Base-by-base conservation (phyloP, 2,888 invertebrate genomes). In the Chymomyza fuscimana region DNA sequence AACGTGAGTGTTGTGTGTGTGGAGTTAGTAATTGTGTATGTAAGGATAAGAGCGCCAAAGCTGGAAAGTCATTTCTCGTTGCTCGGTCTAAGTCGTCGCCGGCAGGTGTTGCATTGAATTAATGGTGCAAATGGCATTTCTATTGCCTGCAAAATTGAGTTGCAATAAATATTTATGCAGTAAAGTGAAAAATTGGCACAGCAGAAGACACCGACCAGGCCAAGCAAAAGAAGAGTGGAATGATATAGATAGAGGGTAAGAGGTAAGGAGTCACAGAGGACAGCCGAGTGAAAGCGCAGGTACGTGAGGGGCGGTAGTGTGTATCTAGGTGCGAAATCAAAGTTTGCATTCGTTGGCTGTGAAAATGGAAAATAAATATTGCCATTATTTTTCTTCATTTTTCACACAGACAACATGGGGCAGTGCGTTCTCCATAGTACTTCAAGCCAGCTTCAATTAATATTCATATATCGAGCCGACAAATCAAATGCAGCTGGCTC, bases 81-180 rank as follows among this genome's bases (percentile, higher is more conserved):
- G 16, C 52, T 19, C 16, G 73, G 70, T 74, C 76, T 81, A 85
- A 84, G 84, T 87, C 86, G 86, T 85, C 87, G 77, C 76, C 76
- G 84, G 86, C 84, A 85, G 84, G 84, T 85, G 84, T 85, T 85
- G 84, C 84, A 85, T 78, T 87, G 84, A 87, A 85, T 87, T 85
- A 87, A 85, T 85, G 87, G 84, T 85, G 87, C 87, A 85, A 85
- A 85, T 85, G 84, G 87, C 86, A 85, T 85, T 85, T 85, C 84
- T 85, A 85, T 85, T 85, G 87, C 87, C 87, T 87, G 84, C 84
- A 74, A 85, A 85, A 85, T 85, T 85, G 84, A 85, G 87, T 87
- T 85, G 84, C 84, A 85, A 85, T 85, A 85, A 85, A 85, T 85
- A 85, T 85, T 85, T 85, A 85, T 85, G 84, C 84, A 87, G 81